Conservation (phyloP, 2,888 invertebrate genomes). For the Gymnosoma rotundatum region DNA sequence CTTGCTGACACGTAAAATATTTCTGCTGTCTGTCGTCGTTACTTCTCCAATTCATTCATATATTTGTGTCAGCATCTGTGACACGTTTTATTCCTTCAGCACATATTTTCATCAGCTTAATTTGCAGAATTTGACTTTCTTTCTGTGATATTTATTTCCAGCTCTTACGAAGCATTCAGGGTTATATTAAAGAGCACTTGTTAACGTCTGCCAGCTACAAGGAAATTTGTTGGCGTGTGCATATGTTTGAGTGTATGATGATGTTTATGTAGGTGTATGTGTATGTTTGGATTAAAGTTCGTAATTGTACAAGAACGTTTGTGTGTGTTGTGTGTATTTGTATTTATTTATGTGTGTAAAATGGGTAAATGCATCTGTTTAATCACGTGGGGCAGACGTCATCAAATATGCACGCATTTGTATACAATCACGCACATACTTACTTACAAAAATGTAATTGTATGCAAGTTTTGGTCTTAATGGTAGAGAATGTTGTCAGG, state of each 20-base stretch:
- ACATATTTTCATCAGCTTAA: conserved; percentile 43
- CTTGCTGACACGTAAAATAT: not conserved
- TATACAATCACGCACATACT: conserved; percentile 1
- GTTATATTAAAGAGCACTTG: conserved; percentile 68
- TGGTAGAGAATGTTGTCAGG: conserved; percentile 56
- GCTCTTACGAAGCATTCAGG: conserved; percentile 54
- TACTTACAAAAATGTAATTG: not conserved
- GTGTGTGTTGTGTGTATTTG: conserved; percentile 8
- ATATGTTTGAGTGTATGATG: not conserved
- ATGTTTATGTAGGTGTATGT: not conserved
- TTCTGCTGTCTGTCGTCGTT: conserved; percentile 8
- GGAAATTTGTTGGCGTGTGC: conserved; percentile 12
- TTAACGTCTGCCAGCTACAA: conserved; percentile 56
- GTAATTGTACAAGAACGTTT: conserved; percentile 29
- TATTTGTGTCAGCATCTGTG: conserved; percentile 62
- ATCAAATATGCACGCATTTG: conserved; percentile 69
- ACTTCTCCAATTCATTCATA: conserved; percentile 52
- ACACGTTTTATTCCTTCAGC: conserved; percentile 53
- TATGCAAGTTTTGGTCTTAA: conserved; percentile 31
- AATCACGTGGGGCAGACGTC: conserved; percentile 68
- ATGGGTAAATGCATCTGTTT: conserved; percentile 62
- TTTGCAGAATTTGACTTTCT: conserved; percentile 41
- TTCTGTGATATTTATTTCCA: conserved; percentile 16
- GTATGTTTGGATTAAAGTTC: not conserved
- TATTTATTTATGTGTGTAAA: not conserved